phyloP scores from a whole-genome alignment of 2,113 vertebrate genomes.

The Dinomys branickii region DNA sequence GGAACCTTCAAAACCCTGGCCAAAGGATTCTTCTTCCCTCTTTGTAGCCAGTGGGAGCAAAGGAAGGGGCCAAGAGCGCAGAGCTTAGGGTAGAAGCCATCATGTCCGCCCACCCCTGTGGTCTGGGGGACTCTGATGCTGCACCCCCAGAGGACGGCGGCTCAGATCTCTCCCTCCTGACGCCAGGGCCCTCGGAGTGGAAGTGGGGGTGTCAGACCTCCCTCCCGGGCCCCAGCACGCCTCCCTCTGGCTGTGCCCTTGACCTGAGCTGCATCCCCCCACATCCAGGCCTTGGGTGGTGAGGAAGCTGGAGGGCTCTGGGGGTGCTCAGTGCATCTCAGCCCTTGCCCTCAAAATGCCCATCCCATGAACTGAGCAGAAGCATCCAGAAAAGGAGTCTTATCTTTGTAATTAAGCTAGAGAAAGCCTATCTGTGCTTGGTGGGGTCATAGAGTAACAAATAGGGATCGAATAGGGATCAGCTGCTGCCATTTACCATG shows the following conservation, averaged over 20 bases:
- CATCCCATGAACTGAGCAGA: background rate
- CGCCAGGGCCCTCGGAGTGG: too few relatives aligned
- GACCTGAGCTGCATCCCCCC: background rate
- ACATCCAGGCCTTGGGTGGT: background rate
- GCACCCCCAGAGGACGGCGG: background rate
- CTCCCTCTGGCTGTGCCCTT: background rate
- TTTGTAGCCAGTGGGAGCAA: background rate
- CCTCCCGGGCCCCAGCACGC: background rate
- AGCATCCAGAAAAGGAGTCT: background rate
- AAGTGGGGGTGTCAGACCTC: background rate
- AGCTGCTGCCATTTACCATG: fast-evolving
- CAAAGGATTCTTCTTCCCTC: background rate
- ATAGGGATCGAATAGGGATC: too few relatives aligned
- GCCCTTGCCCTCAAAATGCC: background rate
- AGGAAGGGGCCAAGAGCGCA: background rate
- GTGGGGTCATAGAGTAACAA: background rate
- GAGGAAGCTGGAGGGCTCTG: background rate
- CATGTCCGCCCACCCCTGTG: background rate
- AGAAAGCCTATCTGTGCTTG: background rate
- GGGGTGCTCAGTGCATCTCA: background rate
- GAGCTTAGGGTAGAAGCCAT: background rate
- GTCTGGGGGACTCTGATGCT: background rate
- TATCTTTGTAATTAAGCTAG: background rate
- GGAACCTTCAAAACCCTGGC: background rate
- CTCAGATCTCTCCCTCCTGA: too few relatives aligned